Conservation (phyloP, 2,888 invertebrate genomes). For the Osmoderma eremita region DNA sequence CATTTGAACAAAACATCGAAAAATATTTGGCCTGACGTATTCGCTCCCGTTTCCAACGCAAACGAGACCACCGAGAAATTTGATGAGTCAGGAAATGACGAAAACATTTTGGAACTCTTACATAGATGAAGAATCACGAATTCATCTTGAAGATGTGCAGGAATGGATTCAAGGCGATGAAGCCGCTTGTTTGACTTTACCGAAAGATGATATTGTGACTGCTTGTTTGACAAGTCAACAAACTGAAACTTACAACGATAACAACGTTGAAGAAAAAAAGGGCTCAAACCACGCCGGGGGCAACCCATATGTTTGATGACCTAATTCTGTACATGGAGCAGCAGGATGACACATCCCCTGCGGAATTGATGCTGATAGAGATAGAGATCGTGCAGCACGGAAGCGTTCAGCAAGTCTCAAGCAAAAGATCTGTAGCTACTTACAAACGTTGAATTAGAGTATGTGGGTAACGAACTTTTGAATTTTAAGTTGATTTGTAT, state of each 20-base stretch:
- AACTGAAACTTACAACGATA: neutral
- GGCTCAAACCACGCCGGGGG: no score
- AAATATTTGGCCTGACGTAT: neutral
- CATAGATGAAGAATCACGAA: neutral
- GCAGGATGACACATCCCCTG: no score
- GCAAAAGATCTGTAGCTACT: no score
- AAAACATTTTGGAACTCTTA: slow-evolving; percentile 1
- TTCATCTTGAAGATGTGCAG: neutral
- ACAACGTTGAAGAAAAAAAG: no score
- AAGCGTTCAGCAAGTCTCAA: no score
- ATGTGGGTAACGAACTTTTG: no score
- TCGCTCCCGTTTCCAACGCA: neutral
- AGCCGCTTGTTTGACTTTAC: neutral
- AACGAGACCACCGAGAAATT: neutral
- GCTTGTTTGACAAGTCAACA: slow-evolving; percentile 7
- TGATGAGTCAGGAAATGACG: neutral
- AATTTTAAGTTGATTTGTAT: no score
- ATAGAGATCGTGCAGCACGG: no score
- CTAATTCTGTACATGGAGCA: no score
- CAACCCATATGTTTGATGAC: no score
- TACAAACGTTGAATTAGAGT: no score
- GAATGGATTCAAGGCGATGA: neutral
- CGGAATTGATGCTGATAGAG: no score
- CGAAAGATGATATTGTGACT: neutral
- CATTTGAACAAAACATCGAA: neutral